Evolutionary conservation across 1,140 invertebrate species (phyloP).

Genomic region (Saccostrea cuccullata): DNA sequence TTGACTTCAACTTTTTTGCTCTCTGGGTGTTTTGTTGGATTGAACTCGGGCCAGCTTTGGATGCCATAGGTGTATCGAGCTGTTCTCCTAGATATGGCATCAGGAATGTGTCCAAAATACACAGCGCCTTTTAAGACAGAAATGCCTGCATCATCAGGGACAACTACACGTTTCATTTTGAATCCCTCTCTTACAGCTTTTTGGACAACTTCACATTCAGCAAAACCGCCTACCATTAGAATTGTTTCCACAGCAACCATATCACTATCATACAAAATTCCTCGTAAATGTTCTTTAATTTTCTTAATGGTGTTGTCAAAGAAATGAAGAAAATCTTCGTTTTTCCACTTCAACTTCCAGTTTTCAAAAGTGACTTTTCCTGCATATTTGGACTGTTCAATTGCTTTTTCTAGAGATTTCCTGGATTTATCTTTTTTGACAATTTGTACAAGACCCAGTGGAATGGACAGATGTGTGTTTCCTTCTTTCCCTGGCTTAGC

Average conservation of each 20-base stretch:
- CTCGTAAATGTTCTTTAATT: constrained; percentile 45
- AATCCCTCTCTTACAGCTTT: constrained; percentile 43
- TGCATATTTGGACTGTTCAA: constrained; percentile 29
- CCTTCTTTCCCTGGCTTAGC: constrained; percentile 26
- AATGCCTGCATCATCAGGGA: constrained; percentile 47
- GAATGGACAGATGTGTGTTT: constrained; percentile 45
- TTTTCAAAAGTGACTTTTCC: constrained; percentile 41
- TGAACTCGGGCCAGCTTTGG: constrained; percentile 47
- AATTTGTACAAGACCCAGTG: constrained; percentile 28
- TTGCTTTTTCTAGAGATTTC: constrained; percentile 22
- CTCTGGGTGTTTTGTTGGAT: constrained; percentile 26
- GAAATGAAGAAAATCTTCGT: constrained; percentile 32
- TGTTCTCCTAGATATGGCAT: constrained; percentile 1
- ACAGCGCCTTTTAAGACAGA: constrained; percentile 57
- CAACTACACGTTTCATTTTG: constrained; percentile 42
- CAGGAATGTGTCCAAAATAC: constrained; percentile 35
- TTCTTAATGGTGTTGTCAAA: constrained; percentile 42
- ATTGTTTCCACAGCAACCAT: constrained; percentile 41
- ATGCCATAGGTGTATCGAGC: constrained; percentile 47
- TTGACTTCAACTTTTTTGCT: constrained; percentile 19
- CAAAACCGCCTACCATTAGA: constrained; percentile 58
- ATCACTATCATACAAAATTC: constrained; percentile 31
- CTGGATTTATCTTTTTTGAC: neutral
- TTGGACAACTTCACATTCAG: constrained; percentile 50
- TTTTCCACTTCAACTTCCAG: constrained; percentile 38